A percentile compares a stretch with the other conserved stretches of the same genome.
Conservation (phyloP, 1,140 invertebrate genomes). For the Brachionus rotundiformis region DNA sequence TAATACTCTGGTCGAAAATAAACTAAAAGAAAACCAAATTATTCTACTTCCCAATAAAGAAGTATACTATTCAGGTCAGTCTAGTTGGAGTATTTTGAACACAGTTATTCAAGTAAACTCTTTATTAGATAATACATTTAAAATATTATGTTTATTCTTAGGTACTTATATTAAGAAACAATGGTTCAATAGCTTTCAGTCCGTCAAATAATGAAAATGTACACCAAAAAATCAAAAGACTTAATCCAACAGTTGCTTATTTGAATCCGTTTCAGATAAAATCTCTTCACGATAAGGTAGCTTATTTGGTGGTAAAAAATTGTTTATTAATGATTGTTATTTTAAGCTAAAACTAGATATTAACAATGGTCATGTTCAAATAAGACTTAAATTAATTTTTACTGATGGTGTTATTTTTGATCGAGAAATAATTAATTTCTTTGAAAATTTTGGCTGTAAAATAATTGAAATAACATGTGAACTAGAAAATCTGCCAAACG, state of each 20-base stretch:
- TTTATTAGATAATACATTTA: neutral
- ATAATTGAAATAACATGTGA: conserved; percentile 24
- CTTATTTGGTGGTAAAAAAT: neutral
- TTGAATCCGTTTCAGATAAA: neutral
- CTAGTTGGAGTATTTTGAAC: neutral
- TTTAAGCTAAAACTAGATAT: neutral
- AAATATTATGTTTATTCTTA: neutral
- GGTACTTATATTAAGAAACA: neutral
- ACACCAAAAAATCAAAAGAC: neutral
- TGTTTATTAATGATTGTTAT: neutral
- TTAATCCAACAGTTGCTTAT: neutral
- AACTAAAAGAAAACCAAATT: neutral
- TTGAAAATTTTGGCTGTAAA: conserved; percentile 6
- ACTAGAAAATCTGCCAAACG: neutral
- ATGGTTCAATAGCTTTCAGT: neutral
- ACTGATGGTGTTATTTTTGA: neutral
- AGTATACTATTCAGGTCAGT: neutral
- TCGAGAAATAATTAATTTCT: neutral
- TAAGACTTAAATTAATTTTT: neutral
- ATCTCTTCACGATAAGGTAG: neutral
- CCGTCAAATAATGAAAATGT: neutral
- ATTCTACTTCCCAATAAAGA: neutral
- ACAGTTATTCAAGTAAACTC: conserved; percentile 18
- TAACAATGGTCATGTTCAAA: neutral
- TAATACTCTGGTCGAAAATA: neutral